Base-by-base conservation (phyloP, 2,113 vertebrate species). In the Thomomys bottae region DNA sequence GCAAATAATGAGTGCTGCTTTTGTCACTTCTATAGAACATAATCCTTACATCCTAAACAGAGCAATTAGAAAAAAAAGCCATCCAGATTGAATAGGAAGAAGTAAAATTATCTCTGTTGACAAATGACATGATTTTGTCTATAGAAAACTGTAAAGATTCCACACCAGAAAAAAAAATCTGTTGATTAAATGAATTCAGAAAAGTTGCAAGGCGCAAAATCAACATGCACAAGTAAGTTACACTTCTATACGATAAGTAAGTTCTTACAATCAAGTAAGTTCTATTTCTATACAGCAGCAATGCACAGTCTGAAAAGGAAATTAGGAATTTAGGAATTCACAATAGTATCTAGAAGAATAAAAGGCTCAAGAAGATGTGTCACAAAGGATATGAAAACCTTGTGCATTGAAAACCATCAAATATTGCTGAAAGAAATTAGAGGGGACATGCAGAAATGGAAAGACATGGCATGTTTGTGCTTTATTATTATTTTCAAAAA, bases 401-500 rank as follows among this genome's bases (percentile, higher is more conserved):
- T 84, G 7, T 59, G 36, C 34, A n/a, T n/a, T n/a, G n/a, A n/a
- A n/a, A n/a, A n/a, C n/a, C n/a, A n/a, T n/a, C n/a, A n/a, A n/a
- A n/a, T 49, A 70, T 68, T 70, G 30, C 32, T 77, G 5, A 77
- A 87, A 63, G 91, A 73, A 3, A 7, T 32, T 36, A 83, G n/a
- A 40, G 49, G 84, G 57, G n/a, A n/a, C n/a, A n/a, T n/a, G n/a
- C n/a, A n/a, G n/a, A n/a, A n/a, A n/a, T n/a, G n/a, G n/a, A n/a
- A n/a, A n/a, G n/a, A n/a, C n/a, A n/a, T n/a, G n/a, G n/a, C n/a
- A n/a, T n/a, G n/a, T n/a, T n/a, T n/a, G n/a, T n/a, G n/a, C n/a
- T 73, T 89, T 77, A 30, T 34, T 80, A 17, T 73, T 84, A 68
- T 84, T 75, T n/a, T n/a, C n/a, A n/a, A 76, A 89, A 87, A 70